A percentile compares a stretch with the other conserved stretches of the same genome.
Conservation (phyloP, 2,113 vertebrate species). For the Cryptomyrus ogoouensis region DNA sequence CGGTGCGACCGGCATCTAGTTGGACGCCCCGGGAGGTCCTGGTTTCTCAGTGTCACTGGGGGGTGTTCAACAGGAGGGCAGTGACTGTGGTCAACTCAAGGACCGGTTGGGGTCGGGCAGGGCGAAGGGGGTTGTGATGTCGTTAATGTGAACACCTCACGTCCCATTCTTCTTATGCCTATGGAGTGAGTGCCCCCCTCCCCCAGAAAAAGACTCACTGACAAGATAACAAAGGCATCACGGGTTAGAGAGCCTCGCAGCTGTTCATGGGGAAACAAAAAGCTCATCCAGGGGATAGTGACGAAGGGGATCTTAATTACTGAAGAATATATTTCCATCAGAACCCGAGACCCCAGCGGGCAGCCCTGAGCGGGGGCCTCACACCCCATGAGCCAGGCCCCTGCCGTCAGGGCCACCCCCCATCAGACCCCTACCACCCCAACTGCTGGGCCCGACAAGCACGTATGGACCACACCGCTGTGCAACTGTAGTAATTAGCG, state of each 20-base stretch:
- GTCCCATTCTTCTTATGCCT: slow-evolving; percentile 58
- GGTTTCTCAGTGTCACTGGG: background rate
- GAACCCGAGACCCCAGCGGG: background rate
- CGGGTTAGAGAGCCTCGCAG: slow-evolving; percentile 32
- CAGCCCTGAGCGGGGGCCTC: background rate
- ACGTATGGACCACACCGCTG: background rate
- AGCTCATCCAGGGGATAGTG: slow-evolving; percentile 20
- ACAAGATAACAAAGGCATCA: slow-evolving; percentile 36
- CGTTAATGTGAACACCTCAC: slow-evolving; percentile 28
- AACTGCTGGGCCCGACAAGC: background rate
- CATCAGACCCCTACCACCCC: background rate
- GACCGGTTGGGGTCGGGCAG: background rate
- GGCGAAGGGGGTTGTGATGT: background rate
- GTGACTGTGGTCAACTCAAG: background rate
- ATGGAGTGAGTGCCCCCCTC: slow-evolving; percentile 43
- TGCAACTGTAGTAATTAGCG: slow-evolving; percentile 63
- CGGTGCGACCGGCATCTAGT: background rate
- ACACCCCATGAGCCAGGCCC: background rate
- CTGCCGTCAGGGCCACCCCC: background rate
- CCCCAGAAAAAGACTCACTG: slow-evolving; percentile 24
- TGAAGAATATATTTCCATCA: background rate
- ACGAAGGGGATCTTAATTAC: slow-evolving; percentile 5
- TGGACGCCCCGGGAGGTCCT: slow-evolving; percentile 5
- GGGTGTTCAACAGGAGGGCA: background rate
- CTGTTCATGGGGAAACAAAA: slow-evolving; percentile 43